phyloP scores from a whole-genome alignment of 2,797 vertebrate species.

The Labroides dimidiatus region DNA sequence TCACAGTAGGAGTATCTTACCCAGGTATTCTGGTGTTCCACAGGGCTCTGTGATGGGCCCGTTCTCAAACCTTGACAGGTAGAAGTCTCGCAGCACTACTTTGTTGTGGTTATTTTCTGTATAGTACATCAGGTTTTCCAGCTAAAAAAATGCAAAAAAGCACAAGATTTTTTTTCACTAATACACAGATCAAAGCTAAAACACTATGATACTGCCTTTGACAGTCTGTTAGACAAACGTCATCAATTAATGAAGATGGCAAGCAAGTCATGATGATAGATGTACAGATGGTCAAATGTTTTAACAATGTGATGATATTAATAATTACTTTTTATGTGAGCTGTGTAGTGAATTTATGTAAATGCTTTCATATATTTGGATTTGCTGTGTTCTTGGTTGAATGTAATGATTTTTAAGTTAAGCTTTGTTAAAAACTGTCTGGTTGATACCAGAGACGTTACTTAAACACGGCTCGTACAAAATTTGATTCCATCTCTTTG shows the following conservation, averaged over 20 bases:
- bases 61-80: slow-evolving; percentile 90
- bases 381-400: background rate
- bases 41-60: slow-evolving; percentile 91
- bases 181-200: background rate
- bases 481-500: too few species aligned
- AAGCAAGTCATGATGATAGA: background rate
- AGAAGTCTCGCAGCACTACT: slow-evolving; percentile 90
- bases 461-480: too few species aligned
- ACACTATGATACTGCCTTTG: background rate
- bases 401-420: too few species aligned
- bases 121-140: slow-evolving; percentile 83
- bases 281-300: too few species aligned
- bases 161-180: background rate
- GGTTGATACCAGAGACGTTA: too few species aligned
- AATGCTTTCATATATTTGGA: background rate
- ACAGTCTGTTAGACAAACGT: too few species aligned
- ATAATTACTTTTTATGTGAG: background rate
- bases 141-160: slow-evolving; percentile 47
- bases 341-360: background rate
- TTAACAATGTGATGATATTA: too few species aligned
- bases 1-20: slow-evolving; percentile 63
- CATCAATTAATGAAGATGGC: background rate
- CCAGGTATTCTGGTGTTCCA: slow-evolving; percentile 90
- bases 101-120: slow-evolving; percentile 89
- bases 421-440: too few species aligned